Evolutionary conservation across 2,113 vertebrate genomes (phyloP), one percentile per base, ranked within the genome.

Genomic region (Cephalopholis sonnerati): DNA sequence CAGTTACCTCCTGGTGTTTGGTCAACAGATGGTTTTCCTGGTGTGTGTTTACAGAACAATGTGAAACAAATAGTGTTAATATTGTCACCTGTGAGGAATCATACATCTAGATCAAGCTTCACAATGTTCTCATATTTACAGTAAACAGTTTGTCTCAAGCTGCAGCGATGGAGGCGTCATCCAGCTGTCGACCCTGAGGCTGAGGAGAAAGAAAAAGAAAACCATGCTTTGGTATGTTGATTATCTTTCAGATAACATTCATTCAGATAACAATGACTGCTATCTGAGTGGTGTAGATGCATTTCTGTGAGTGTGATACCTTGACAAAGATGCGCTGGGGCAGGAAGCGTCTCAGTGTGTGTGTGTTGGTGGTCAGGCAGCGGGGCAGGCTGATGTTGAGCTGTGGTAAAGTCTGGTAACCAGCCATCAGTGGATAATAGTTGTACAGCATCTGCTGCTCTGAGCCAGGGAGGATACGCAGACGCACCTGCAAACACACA

Each of bases 351-450:
- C 95, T 96, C 61, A 99, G 96, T 32, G 96, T 85, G 67, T 97
- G 96, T 68, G 91, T 95, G 48, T 96, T 96, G 89, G 97, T 94
- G 79, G 79, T 91, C 0, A 97, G 96, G 86, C 97, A 97, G 36
- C 97, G 93, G 0, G 97, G 88, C 85, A 99, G 82, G 83, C 91
- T 97, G 70, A 99, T 94, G 39, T 95, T 97, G 59, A 99, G 97
- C 71, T 96, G 97, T 0, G 98, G 98, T 36, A 99, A 95, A 74
- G 94, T 97, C 80, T 99, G 98, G 90, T 99, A 99, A 0, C 98
- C 98, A 2, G 98, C 98, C 97, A 98, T 99, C 63, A 99, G 96
- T 3, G 98, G 98, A 57, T 99, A 99, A 88, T 97, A 99, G 79
- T 99, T 99, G 81, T 99, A 99, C 0, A 99, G 57, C 96, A 99